Percentiles rank a stretch among this genome's conserved stretches.
These are phyloP conservation scores for Dendroctonus ponderosae DNA, from an alignment of 1,140 invertebrate species.

Conservation along the genomic window DNA sequence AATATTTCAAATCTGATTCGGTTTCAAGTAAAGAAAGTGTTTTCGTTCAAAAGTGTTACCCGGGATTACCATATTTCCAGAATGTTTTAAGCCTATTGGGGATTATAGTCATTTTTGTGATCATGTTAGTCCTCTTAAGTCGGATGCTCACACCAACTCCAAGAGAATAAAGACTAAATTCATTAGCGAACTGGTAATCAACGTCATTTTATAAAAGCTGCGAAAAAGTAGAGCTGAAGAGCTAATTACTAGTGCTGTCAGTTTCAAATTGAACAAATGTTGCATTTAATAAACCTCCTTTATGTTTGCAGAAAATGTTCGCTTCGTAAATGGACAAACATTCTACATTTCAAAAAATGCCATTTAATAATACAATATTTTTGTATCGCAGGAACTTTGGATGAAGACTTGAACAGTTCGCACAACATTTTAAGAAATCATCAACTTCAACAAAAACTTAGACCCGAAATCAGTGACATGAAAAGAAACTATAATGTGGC, in stretches of 20 bases:
- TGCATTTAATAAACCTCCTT: too few relatives aligned
- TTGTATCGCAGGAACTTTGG: constrained; percentile 10
- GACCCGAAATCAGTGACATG: too few relatives aligned
- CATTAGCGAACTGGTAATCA: too few relatives aligned
- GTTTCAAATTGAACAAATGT: too few relatives aligned
- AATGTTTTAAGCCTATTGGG: constrained; percentile 22
- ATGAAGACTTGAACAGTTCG: constrained; percentile 21
- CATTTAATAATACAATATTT: too few relatives aligned
- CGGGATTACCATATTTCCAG: constrained; percentile 23
- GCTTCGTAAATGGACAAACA: too few relatives aligned
- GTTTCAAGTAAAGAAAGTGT: background rate
- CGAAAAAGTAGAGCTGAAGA: too few relatives aligned
- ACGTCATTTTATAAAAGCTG: too few relatives aligned
- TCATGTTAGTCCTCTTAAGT: constrained; percentile 12
- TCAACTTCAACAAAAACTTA: background rate
- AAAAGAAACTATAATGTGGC: too few relatives aligned
- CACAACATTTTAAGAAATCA: constrained; percentile 20
- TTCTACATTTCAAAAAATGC: too few relatives aligned
- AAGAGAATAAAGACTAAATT: constrained; percentile 7
- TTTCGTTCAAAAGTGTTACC: constrained; percentile 17
- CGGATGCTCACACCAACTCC: constrained; percentile 20
- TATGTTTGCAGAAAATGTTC: too few relatives aligned
- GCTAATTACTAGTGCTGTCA: too few relatives aligned
- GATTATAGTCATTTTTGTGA: constrained; percentile 12
- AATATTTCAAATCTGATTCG: background rate